Evolutionary conservation across 2,888 invertebrate species (phyloP).

Genomic region (Abrostola triplasia): DNA sequence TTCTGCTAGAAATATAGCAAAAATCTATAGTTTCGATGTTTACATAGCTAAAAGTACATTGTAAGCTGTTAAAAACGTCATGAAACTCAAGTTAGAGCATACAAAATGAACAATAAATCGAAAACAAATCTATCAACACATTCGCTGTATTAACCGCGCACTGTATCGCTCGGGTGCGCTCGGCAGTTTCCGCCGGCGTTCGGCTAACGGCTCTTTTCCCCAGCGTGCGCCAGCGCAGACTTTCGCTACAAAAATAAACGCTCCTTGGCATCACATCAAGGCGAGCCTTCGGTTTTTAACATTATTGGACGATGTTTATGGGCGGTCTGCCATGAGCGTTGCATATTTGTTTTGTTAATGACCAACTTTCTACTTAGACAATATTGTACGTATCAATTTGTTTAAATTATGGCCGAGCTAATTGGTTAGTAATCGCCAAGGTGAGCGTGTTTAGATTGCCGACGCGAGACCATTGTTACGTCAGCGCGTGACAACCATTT

Average conservation of each 20-base stretch:
- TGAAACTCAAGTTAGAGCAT: constrained; percentile 19
- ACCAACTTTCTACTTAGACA: constrained; percentile 52
- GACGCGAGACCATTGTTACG: constrained; percentile 30
- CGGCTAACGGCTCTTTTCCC: constrained; percentile 86
- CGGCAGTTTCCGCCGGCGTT: constrained; percentile 76
- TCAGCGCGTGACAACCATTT: constrained; percentile 37
- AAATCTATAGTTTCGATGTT: constrained; percentile 44
- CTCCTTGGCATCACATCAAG: constrained; percentile 87
- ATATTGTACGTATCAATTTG: constrained; percentile 31
- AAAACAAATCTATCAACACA: constrained; percentile 49
- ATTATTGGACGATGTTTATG: constrained; percentile 78
- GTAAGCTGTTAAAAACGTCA: constrained; percentile 42
- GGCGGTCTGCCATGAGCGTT: constrained; percentile 67
- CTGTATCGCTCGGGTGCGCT: constrained; percentile 69
- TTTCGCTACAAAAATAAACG: constrained; percentile 87
- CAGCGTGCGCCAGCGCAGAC: constrained; percentile 72
- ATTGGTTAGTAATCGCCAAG: constrained; percentile 38
- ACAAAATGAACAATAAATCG: constrained; percentile 18
- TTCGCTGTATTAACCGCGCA: constrained; percentile 71
- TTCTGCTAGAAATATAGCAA: constrained; percentile 5
- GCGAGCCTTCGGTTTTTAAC: constrained; percentile 84
- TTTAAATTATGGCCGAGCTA: constrained; percentile 30
- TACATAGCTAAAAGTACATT: constrained; percentile 48
- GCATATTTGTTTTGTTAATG: constrained; percentile 45
- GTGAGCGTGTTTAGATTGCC: constrained; percentile 26